Conservation (phyloP, 2,888 invertebrate species). For the Spilosoma lubricipeda region DNA sequence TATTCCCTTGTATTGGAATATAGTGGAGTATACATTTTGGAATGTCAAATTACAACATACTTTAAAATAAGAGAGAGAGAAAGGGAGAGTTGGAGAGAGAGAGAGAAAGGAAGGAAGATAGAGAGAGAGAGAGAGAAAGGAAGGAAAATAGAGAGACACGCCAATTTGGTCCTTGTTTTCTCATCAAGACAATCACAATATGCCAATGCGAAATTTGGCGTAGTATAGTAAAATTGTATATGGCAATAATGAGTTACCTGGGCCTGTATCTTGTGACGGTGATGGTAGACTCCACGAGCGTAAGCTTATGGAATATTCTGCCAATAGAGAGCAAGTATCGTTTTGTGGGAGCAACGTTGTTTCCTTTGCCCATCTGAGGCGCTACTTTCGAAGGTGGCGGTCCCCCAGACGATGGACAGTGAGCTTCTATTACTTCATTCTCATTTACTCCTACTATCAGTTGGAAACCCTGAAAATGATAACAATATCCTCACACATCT, state of each 20-base stretch:
- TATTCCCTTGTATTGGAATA: no score
- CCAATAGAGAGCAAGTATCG: constrained; percentile 97
- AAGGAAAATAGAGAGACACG: background rate
- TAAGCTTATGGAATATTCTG: constrained; percentile 96
- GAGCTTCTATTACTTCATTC: constrained; percentile 76
- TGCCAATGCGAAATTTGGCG: background rate
- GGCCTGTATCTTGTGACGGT: constrained; percentile 97
- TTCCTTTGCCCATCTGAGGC: constrained; percentile 75
- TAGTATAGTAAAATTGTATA: background rate
- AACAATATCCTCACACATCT: no score
- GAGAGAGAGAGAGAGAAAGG: no score
- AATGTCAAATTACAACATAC: no score
- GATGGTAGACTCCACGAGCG: constrained; percentile 94
- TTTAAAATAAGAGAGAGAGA: no score
- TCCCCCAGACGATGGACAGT: constrained; percentile 73
- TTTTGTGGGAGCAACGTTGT: constrained; percentile 83
- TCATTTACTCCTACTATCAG: constrained; percentile 88
- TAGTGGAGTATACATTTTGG: no score
- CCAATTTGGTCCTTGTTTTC: background rate
- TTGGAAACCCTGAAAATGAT: constrained; percentile 90
- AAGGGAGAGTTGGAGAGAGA: no score
- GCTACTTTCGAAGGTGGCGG: constrained; percentile 82
- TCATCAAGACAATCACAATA: background rate
- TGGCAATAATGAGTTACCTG: constrained; percentile 84
- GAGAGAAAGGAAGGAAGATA: no score